Evolutionary conservation across 92 coral and sea anemone genomes (phyloP).

Genomic region (Paramuricea clavata): DNA sequence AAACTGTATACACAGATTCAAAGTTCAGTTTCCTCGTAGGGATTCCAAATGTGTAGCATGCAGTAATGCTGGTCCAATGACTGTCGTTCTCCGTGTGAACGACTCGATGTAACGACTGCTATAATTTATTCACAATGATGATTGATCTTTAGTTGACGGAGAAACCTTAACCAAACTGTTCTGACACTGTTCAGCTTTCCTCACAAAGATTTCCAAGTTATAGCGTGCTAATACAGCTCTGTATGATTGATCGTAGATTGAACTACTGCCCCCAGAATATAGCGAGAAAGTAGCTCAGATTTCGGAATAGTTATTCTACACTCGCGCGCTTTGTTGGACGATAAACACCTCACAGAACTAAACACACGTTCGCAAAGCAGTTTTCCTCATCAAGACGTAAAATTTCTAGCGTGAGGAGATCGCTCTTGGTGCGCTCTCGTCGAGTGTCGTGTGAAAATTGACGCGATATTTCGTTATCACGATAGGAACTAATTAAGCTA

Average conservation of each 20-base stretch:
- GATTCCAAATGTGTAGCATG: background rate
- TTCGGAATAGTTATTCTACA: background rate
- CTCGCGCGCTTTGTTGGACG: background rate
- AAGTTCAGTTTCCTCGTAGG: background rate
- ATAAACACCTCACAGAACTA: background rate
- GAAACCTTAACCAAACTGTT: background rate
- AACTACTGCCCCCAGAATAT: background rate
- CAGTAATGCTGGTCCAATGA: background rate
- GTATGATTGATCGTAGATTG: background rate
- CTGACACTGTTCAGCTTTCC: background rate
- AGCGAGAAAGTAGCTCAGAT: background rate
- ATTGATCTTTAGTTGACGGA: background rate
- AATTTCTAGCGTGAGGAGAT: slow-evolving; percentile 2
- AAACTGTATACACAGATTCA: no score
- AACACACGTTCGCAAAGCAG: background rate
- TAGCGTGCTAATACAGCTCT: background rate
- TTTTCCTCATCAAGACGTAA: background rate
- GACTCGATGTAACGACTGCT: no score
- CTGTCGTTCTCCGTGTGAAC: no score
- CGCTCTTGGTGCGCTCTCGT: background rate
- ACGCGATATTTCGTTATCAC: slow-evolving; percentile 33
- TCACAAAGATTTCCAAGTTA: background rate
- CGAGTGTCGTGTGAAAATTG: slow-evolving; percentile 27
- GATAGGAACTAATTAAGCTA: slow-evolving; percentile 59
- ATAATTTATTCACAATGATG: no score